Evolutionary conservation across 2,888 invertebrate species (phyloP), one percentile per base, ranked within the genome.

Genomic region (Synanthedon myopaeformis): DNA sequence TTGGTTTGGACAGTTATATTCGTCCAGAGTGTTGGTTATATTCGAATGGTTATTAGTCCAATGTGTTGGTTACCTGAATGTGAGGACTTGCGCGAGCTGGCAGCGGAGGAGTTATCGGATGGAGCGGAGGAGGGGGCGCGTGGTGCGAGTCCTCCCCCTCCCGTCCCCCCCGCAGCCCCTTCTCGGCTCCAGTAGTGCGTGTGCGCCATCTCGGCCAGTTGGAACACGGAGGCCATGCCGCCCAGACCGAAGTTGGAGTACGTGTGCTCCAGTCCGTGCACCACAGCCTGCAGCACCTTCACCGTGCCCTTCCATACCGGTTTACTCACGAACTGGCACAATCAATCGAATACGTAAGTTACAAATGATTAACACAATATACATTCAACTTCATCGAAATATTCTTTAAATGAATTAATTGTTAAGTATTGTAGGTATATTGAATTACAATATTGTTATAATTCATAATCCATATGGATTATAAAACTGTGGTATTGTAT

Each of bases 111-210:
- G 10, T 78, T 62, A 0, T 82, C 78, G 0, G 78, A 74, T 0
- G 84, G 82, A 5, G 83, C 78, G 3, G 82, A 82, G 2, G 74
- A 55, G 35, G 79, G 78, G 42, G 76, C 77, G 13, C 79, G 57
- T 0, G 79, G 71, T 0, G 78, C 70, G 50, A 84, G 89, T 23
- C 84, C 89, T 65, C 88, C 76, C 35, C 88, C 89, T 0, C 80
- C 81, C 59, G 91, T 91, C 48, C 88, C 89, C 1, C 82, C 58
- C 1, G 90, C 91, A 0, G 90, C 88, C 8, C 95, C 76, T 74
- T 96, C 96, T 71, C 95, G 94, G 64, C 94, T 94, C 96, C 97
- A 98, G 76, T 94, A 99, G 82, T 99, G 99, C 0, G 99, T 99
- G 78, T 99, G 99, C 3, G 97, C 96, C 72, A 99, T 97, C 89